These are phyloP conservation scores for Nycticebus coucang DNA, from an alignment of 2,113 vertebrate genomes.

Conservation along the genomic window DNA sequence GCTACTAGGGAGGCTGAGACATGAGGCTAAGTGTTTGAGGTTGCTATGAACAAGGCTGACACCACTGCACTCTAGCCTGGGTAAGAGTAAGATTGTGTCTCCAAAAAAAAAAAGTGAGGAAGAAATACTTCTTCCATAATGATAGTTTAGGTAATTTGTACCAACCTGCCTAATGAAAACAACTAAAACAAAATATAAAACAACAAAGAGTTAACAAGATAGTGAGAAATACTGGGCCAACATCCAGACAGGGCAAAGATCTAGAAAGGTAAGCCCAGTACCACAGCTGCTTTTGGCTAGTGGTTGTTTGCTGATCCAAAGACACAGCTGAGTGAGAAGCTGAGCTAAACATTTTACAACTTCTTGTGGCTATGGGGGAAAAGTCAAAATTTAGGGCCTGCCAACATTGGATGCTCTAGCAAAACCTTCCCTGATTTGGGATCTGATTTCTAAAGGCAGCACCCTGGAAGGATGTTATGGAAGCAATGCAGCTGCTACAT, in stretches of 20 bases:
- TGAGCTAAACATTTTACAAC: neutral
- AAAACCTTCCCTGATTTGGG: neutral
- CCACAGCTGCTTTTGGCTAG: neutral
- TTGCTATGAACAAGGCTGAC: too few species aligned
- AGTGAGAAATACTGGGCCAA: neutral
- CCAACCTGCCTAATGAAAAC: neutral
- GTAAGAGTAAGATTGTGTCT: too few species aligned
- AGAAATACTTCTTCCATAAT: neutral
- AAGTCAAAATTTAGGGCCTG: neutral
- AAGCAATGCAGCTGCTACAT: neutral
- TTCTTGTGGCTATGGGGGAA: neutral
- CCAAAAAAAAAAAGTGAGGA: too few species aligned
- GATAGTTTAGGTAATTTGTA: neutral
- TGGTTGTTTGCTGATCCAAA: neutral
- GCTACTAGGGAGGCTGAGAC: too few species aligned
- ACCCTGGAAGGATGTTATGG: neutral
- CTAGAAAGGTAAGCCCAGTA: neutral
- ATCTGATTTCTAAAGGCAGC: slow-evolving; percentile 7
- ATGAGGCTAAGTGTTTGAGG: too few species aligned
- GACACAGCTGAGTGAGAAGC: neutral
- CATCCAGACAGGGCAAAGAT: neutral
- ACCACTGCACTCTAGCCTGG: too few species aligned
- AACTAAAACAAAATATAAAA: neutral
- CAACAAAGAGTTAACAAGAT: neutral
- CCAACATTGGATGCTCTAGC: neutral